phyloP scores from a whole-genome alignment of 2,888 invertebrate species.

The Clanis bilineata region DNA sequence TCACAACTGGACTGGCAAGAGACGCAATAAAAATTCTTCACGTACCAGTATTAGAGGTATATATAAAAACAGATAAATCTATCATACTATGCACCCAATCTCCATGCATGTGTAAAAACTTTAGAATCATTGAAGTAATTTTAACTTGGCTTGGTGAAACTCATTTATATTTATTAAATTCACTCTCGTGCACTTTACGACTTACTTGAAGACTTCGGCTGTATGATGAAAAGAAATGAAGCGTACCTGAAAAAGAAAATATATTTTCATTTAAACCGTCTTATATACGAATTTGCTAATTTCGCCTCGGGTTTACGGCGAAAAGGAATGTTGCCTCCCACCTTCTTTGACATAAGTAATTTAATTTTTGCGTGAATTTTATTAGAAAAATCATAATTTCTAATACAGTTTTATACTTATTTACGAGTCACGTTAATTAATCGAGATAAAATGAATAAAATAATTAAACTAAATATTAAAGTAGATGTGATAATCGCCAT shows the following conservation, averaged over 20 bases:
- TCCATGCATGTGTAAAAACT: constrained; percentile 16
- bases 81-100: constrained; percentile 3
- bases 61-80: constrained; percentile 22
- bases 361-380: constrained; percentile 1
- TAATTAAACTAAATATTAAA: too few relatives aligned
- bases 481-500: too few relatives aligned
- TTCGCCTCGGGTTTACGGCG: not conserved
- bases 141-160: constrained; percentile 20
- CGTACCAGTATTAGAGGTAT: too few relatives aligned
- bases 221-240: constrained; percentile 21
- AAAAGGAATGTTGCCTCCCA: constrained; percentile 7
- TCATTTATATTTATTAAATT: constrained; percentile 31
- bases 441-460: too few relatives aligned
- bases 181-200: constrained; percentile 20
- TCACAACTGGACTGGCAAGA: too few relatives aligned
- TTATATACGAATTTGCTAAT: constrained; percentile 6
- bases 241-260: constrained; percentile 14
- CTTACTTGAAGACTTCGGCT: constrained; percentile 18
- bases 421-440: too few relatives aligned
- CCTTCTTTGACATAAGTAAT: not conserved
- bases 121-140: constrained; percentile 24
- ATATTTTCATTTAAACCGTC: constrained; percentile 10
- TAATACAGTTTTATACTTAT: not conserved
- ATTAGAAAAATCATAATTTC: not conserved
- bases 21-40: too few relatives aligned